Percentiles rank a stretch among this genome's conserved stretches.
These are phyloP conservation scores for Musca vetustissima DNA, from an alignment of 1,140 invertebrate species.

Conservation along the genomic window DNA sequence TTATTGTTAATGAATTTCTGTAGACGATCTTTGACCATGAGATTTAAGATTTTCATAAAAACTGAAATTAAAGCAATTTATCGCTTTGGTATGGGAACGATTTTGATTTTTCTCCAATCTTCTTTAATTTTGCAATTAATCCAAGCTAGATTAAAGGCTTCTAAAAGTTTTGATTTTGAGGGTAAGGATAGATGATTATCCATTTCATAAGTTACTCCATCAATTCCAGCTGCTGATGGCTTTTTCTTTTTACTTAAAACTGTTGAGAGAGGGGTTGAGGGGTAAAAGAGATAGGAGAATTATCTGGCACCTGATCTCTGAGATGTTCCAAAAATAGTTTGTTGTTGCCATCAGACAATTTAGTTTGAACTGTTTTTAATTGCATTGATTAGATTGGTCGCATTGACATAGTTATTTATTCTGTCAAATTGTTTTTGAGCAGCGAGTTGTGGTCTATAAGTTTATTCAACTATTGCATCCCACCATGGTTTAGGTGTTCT, in stretches of 20 bases:
- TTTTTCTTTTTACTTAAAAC: background rate
- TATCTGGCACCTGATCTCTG: background rate
- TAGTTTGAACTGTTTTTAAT: no score
- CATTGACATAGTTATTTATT: background rate
- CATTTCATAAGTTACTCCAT: no score
- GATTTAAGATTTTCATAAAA: slow-evolving; percentile 2
- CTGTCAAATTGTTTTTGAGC: background rate
- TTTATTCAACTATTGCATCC: no score
- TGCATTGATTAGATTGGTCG: background rate
- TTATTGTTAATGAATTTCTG: background rate
- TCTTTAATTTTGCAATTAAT: background rate
- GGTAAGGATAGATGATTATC: background rate
- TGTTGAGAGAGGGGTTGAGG: background rate
- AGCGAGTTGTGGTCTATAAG: background rate
- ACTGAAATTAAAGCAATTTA: background rate
- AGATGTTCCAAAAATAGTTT: no score
- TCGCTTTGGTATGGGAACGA: slow-evolving; percentile 8
- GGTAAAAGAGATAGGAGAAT: background rate
- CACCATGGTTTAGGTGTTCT: background rate
- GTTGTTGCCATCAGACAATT: no score
- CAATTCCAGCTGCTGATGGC: background rate
- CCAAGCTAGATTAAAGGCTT: background rate
- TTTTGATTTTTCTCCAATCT: background rate
- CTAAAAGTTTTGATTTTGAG: background rate
- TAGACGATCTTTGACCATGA: background rate